Percentiles rank a stretch among this genome's conserved stretches.
Evolutionary conservation across 2,888 invertebrate genomes (phyloP).

Genomic region (Eristalis pertinax): DNA sequence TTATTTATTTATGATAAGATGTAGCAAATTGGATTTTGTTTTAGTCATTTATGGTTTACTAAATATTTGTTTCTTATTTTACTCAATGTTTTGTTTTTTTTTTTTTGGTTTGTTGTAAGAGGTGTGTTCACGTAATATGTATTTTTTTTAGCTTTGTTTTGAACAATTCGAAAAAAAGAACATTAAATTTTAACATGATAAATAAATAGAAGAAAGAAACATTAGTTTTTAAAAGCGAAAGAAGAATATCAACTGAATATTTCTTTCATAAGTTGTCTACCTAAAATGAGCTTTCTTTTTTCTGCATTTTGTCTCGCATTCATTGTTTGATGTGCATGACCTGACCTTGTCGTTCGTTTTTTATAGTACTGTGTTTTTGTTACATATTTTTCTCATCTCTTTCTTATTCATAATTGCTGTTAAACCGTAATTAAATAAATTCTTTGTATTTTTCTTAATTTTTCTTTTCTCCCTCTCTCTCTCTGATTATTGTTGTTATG

Average conservation of each 20-base stretch:
- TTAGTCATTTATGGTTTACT: slow-evolving; percentile 13
- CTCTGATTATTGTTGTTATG: not conserved
- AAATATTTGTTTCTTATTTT: slow-evolving; percentile 26
- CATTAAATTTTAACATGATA: not conserved
- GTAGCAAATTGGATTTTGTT: slow-evolving; percentile 62
- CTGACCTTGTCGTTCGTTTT: slow-evolving; percentile 61
- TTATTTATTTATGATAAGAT: slow-evolving; percentile 48
- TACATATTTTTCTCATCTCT: slow-evolving; percentile 15
- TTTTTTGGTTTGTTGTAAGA: slow-evolving; percentile 35
- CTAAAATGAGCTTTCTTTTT: slow-evolving; percentile 38
- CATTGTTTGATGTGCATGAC: slow-evolving; percentile 7
- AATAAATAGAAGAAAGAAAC: slow-evolving; percentile 10
- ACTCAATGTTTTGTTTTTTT: slow-evolving; percentile 28
- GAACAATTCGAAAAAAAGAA: slow-evolving; percentile 15
- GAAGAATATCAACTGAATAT: slow-evolving; percentile 7
- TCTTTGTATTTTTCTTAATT: slow-evolving; percentile 54
- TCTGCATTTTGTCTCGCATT: slow-evolving; percentile 22
- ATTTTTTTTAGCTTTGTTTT: slow-evolving; percentile 12
- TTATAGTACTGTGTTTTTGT: slow-evolving; percentile 12
- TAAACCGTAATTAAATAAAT: slow-evolving; percentile 54
- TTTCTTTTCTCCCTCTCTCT: slow-evolving; percentile 34
- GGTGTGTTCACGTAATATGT: slow-evolving; percentile 13
- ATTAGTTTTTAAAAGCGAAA: slow-evolving; percentile 2
- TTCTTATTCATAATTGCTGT: slow-evolving; percentile 37
- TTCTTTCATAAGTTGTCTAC: slow-evolving; percentile 55